A percentile compares a stretch with the other conserved stretches of the same genome.
Evolutionary conservation across 2,113 vertebrate species (phyloP).

Genomic region (Stigmatopora nigra): DNA sequence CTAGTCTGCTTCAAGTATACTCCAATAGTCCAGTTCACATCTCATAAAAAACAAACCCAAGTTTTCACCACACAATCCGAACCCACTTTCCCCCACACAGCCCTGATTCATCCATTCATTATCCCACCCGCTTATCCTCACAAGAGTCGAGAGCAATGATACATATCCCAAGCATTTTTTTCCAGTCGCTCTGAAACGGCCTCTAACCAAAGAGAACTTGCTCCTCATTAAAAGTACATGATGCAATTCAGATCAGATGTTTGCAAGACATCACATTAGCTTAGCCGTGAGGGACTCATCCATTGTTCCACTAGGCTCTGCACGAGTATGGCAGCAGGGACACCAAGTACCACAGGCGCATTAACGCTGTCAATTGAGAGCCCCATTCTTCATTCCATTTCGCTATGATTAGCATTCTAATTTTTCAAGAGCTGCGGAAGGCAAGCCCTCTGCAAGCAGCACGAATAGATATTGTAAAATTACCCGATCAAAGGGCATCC

Average conservation of each 20-base stretch:
- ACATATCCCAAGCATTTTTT: slow-evolving; percentile 15
- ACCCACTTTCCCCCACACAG: background rate
- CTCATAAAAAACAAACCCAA: background rate
- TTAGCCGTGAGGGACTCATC: slow-evolving; percentile 41
- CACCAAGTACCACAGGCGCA: slow-evolving; percentile 25
- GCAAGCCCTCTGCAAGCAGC: slow-evolving; percentile 25
- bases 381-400: slow-evolving; percentile 47
- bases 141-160: background rate
- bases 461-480: slow-evolving; percentile 34
- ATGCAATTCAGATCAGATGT: slow-evolving; percentile 61
- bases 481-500: slow-evolving; percentile 41
- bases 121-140: too few relatives aligned
- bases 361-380: slow-evolving; percentile 48
- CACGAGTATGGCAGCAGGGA: slow-evolving; percentile 18
- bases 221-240: slow-evolving; percentile 62
- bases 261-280: slow-evolving; percentile 58
- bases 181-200: slow-evolving; percentile 24
- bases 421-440: slow-evolving; percentile 49
- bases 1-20: background rate
- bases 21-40: background rate
- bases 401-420: slow-evolving; percentile 50
- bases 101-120: background rate
- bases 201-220: slow-evolving; percentile 26
- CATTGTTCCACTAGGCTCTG: slow-evolving; percentile 25
- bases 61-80: background rate